These are phyloP conservation scores for Megaceryle maxima DNA, from an alignment of 2,113 vertebrate genomes.

Conservation along the genomic window DNA sequence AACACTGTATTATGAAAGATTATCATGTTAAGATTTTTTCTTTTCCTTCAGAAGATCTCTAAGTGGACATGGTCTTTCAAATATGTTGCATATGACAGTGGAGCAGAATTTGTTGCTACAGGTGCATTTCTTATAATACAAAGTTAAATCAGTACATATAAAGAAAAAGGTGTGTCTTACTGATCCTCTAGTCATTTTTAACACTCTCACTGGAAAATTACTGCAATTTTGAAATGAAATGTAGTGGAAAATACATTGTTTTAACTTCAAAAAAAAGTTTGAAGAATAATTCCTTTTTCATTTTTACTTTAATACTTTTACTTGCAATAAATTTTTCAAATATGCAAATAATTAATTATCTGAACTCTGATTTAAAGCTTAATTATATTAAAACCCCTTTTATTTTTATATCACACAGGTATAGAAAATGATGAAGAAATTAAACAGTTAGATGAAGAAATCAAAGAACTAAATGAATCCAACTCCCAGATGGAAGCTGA, in stretches of 20 bases:
- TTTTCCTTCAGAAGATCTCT: not conserved
- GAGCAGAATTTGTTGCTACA: not conserved
- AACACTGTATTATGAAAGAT: not conserved
- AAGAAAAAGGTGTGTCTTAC: not conserved
- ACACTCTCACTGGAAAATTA: not conserved
- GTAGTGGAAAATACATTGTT: not conserved
- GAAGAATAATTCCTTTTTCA: not conserved
- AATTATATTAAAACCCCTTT: constrained; percentile 20
- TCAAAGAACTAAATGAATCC: constrained; percentile 97
- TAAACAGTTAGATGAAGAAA: constrained; percentile 98
- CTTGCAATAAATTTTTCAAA: constrained; percentile 36
- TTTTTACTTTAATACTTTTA: not conserved
- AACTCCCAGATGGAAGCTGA: constrained; percentile 99
- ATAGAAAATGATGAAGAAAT: constrained; percentile 97
- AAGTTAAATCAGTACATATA: not conserved
- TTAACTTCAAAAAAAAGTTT: not conserved
- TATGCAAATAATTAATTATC: not conserved
- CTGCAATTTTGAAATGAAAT: not conserved
- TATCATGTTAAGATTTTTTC: not conserved
- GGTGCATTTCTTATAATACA: not conserved
- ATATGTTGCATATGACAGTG: not conserved
- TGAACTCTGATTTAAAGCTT: not conserved
- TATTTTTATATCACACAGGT: constrained; percentile 72
- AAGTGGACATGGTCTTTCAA: not conserved
- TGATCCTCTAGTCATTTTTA: not conserved